Conservation (phyloP, 2,888 invertebrate species). For the Empis stercorea region DNA sequence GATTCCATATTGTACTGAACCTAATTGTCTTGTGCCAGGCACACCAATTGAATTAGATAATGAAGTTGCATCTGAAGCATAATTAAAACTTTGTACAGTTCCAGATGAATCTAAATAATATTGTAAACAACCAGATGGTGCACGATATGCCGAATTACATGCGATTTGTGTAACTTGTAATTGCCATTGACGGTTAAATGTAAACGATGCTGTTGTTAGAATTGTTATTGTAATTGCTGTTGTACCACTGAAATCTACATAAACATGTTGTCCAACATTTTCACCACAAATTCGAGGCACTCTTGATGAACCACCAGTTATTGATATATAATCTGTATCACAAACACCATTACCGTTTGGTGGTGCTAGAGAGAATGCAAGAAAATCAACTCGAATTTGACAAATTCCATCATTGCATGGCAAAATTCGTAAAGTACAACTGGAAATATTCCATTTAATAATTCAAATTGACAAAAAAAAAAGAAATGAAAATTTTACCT, state of each 20-base stretch:
- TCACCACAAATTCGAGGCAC: conserved; percentile 67
- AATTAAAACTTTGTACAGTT: conserved; percentile 63
- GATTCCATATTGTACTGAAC: conserved; percentile 60
- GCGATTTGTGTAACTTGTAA: conserved; percentile 58
- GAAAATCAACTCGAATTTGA: conserved; percentile 64
- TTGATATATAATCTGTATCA: conserved; percentile 52
- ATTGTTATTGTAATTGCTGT: conserved; percentile 54
- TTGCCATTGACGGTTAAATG: conserved; percentile 59
- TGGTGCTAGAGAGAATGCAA: conserved; percentile 56
- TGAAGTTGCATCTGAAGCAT: conserved; percentile 49
- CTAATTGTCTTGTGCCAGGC: conserved; percentile 56
- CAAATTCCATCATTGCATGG: conserved; percentile 45
- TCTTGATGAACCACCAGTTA: conserved; percentile 54
- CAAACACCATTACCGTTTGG: conserved; percentile 64
- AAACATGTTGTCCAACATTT: conserved; percentile 66
- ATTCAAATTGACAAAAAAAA: neutral
- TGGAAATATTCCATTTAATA: conserved; percentile 15
- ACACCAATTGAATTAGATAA: conserved; percentile 40
- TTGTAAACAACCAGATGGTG: conserved; percentile 67
- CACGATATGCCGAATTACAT: conserved; percentile 56
- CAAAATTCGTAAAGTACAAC: conserved; percentile 58
- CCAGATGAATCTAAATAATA: conserved; percentile 51
- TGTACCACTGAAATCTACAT: conserved; percentile 57
- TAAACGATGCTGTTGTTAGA: conserved; percentile 45
- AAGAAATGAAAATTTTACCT: conserved; percentile 11